phyloP scores from a whole-genome alignment of 2,797 vertebrate genomes.

The Acanthis flammea region DNA sequence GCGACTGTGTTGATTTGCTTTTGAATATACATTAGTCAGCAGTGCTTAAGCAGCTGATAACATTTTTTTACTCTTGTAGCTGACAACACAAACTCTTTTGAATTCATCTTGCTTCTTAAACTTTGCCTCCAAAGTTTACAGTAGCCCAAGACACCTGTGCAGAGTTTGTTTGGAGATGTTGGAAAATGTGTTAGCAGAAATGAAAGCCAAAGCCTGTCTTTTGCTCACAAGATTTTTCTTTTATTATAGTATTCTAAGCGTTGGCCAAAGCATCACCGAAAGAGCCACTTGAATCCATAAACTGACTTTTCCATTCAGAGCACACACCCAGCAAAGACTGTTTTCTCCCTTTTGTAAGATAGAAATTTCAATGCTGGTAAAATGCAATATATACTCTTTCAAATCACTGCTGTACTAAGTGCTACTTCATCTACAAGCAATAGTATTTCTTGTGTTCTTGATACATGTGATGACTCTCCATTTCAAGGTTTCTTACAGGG shows the following conservation, averaged over 20 bases:
- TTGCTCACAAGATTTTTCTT: background rate
- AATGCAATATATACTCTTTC: background rate
- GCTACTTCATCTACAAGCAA: background rate
- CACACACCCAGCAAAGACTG: background rate
- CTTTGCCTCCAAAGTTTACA: constrained; percentile 41
- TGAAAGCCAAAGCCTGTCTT: background rate
- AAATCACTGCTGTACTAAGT: background rate
- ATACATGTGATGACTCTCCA: background rate
- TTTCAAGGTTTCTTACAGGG: background rate
- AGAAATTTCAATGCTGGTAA: background rate
- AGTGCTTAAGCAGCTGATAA: constrained; percentile 70
- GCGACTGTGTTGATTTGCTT: constrained; percentile 86
- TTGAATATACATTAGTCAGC: constrained; percentile 79
- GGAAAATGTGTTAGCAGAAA: background rate
- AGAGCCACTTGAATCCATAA: background rate
- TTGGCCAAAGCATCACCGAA: background rate
- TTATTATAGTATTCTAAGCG: background rate
- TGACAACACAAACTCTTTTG: constrained; percentile 49
- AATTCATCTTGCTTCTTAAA: constrained; percentile 57
- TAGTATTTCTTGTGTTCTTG: background rate
- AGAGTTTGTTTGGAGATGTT: background rate
- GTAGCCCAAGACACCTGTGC: constrained; percentile 5
- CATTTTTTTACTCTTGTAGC: constrained; percentile 50
- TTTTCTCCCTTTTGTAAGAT: background rate
- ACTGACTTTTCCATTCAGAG: background rate